Base-by-base conservation (phyloP, 1,140 invertebrate genomes). In the Wiebesia pumilae region DNA sequence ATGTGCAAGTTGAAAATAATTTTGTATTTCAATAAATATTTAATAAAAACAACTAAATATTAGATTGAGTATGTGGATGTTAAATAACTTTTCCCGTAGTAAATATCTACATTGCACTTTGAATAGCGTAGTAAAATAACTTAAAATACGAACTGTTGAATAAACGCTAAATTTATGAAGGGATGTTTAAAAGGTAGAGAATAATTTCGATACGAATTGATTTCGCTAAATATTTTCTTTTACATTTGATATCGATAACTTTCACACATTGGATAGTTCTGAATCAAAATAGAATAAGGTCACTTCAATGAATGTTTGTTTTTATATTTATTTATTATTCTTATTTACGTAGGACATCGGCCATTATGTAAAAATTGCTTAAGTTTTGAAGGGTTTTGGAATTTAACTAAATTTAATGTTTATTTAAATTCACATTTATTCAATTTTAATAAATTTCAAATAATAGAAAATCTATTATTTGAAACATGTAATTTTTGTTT, bases 271-370 rank as follows among this genome's bases (percentile, higher is more conserved):
- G 2, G 78, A 65, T 6, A 40, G 35, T 27, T 65, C 7, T 33
- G 24, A 80, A 33, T 80, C 51, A 33, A 80, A 80, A 80, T 80
- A 80, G 54, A 80, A 27, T 80, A 62, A 80, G 78, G 78, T 51
- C 47, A 58, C 9, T 79, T 54, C 19, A 78, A 6, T 78, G 0
- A 30, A 78, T 47, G 4, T 79, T 30, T 75, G 27, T 43, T 75
- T 58, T 9, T 58, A 35, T 79, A 79, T 79, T 54, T 33, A 54
- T 79, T 35, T 54, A 71, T 77, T 71, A 51, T n/a, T 27, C 10
- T 47, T 19, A 77, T n/a, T 30, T n/a, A 47, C n/a, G 24, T 30
- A 33, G n/a, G 3, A 43, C 6, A 16, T 47, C 14, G 33, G 21
- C 4, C 9, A 38, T 71, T 71, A 38, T 67, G 4, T 4, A 16